Evolutionary conservation across 1,140 invertebrate genomes (phyloP).

Genomic region (Leptestheria dahalacensis): DNA sequence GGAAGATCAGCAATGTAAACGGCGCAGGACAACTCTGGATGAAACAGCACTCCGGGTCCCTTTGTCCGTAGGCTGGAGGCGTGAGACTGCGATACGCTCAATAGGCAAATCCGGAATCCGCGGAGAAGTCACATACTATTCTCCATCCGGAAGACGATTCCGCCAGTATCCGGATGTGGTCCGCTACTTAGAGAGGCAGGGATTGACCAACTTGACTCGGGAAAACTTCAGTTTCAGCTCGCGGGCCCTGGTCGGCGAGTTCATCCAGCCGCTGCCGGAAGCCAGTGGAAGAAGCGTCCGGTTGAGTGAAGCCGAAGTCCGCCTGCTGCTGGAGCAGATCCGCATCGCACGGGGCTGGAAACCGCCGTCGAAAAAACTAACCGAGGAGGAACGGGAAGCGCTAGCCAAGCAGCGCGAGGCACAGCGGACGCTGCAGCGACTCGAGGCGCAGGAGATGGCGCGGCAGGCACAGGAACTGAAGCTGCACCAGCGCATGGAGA

Average conservation of each 20-base stretch:
- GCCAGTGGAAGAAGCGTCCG: slow-evolving; percentile 29
- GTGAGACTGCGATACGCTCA: slow-evolving; percentile 73
- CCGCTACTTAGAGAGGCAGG: slow-evolving; percentile 58
- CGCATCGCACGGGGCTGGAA: slow-evolving; percentile 19
- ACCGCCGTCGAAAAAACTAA: slow-evolving; percentile 25
- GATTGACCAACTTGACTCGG: slow-evolving; percentile 50
- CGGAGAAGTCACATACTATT: slow-evolving; percentile 75
- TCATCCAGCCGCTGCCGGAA: slow-evolving; percentile 45
- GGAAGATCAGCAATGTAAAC: slow-evolving; percentile 15
- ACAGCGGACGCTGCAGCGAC: slow-evolving; percentile 13
- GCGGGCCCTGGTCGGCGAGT: slow-evolving; percentile 72
- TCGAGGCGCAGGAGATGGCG: slow-evolving; percentile 26
- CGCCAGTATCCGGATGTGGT: slow-evolving; percentile 55
- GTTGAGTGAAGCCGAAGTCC: slow-evolving; percentile 33
- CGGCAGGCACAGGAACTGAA: slow-evolving; percentile 27
- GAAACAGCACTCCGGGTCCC: slow-evolving; percentile 52
- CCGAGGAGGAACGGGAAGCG: slow-evolving; percentile 23
- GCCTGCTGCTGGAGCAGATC: slow-evolving; percentile 33
- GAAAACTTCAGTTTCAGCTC: slow-evolving; percentile 88
- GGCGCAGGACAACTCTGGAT: slow-evolving; percentile 27
- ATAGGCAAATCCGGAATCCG: slow-evolving; percentile 61
- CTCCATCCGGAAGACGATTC: slow-evolving; percentile 65
- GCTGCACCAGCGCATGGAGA: slow-evolving; percentile 31
- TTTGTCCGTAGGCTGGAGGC: slow-evolving; percentile 67
- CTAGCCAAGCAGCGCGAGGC: slow-evolving; percentile 14